These are phyloP conservation scores for Poeciliopsis retropinna DNA, from an alignment of 2,113 vertebrate species.

Conservation along the genomic window DNA sequence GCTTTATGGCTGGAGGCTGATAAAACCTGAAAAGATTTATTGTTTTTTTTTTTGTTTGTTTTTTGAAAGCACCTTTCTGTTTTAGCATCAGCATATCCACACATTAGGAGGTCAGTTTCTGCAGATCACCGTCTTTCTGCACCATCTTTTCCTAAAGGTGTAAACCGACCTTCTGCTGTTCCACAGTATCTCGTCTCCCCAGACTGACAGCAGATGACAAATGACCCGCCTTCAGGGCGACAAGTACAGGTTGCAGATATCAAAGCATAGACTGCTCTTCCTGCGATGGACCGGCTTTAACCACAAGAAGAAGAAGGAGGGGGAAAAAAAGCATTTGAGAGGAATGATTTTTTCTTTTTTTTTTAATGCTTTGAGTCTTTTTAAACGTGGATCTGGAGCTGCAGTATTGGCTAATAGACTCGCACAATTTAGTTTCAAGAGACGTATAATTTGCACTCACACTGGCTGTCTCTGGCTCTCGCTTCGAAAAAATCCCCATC, in stretches of 20 bases:
- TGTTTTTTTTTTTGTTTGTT: not conserved
- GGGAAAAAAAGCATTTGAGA: not conserved
- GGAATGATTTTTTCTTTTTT: not conserved
- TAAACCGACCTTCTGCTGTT: constrained; percentile 26
- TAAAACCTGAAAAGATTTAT: not conserved
- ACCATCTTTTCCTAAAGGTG: constrained; percentile 21
- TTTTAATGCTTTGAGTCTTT: no score
- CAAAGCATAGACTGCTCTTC: not conserved
- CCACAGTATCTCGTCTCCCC: constrained; percentile 39
- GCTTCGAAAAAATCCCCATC: not conserved
- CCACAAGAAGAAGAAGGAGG: not conserved
- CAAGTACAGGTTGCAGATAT: not conserved
- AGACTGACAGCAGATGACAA: constrained; percentile 41
- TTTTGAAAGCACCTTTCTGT: not conserved
- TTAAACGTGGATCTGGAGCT: no score
- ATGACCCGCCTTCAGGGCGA: constrained; percentile 38
- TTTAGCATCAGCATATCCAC: not conserved
- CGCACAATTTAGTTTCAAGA: no score
- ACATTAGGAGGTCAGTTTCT: not conserved
- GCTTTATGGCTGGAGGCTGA: not conserved
- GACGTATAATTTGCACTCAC: no score
- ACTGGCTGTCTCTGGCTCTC: not conserved
- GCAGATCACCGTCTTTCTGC: not conserved
- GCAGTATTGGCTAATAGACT: no score
- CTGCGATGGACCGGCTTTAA: not conserved